Percentiles rank a stretch among this genome's conserved stretches.
Evolutionary conservation across 2,113 vertebrate genomes (phyloP).

Genomic region (Rafetus swinhoei): DNA sequence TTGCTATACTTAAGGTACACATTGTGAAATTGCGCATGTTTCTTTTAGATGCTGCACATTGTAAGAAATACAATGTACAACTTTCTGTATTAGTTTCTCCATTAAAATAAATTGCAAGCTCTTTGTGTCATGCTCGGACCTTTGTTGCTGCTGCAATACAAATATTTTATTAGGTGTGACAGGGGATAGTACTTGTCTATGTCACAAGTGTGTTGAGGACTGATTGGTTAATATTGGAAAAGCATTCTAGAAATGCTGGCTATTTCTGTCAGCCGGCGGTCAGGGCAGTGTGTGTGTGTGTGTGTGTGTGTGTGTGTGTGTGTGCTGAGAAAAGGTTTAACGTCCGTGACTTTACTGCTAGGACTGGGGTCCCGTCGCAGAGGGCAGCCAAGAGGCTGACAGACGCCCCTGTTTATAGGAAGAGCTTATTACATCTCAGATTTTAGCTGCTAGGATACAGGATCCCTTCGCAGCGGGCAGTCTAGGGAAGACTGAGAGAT

Average conservation of each 20-base stretch:
- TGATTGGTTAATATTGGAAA: neutral
- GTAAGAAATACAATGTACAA: neutral
- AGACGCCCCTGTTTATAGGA: no score
- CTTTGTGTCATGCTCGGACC: neutral
- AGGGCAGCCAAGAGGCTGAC: no score
- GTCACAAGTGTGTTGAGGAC: neutral
- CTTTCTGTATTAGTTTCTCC: neutral
- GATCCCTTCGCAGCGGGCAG: no score
- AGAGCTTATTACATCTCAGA: no score
- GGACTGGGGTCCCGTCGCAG: no score
- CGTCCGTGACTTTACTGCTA: no score
- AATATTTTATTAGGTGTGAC: neutral
- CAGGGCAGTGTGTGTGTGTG: no score
- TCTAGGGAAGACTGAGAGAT: no score
- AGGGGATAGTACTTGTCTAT: neutral
- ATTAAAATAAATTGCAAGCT: neutral
- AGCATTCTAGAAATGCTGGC: neutral
- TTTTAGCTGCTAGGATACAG: no score
- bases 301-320: no score
- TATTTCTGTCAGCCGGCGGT: no score
- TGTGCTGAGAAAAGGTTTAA: no score
- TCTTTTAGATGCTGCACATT: neutral
- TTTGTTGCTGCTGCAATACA: neutral
- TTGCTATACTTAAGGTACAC: neutral
- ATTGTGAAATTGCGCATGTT: neutral